Base-by-base conservation (phyloP, 1,140 invertebrate species). In the Achroia grisella region DNA sequence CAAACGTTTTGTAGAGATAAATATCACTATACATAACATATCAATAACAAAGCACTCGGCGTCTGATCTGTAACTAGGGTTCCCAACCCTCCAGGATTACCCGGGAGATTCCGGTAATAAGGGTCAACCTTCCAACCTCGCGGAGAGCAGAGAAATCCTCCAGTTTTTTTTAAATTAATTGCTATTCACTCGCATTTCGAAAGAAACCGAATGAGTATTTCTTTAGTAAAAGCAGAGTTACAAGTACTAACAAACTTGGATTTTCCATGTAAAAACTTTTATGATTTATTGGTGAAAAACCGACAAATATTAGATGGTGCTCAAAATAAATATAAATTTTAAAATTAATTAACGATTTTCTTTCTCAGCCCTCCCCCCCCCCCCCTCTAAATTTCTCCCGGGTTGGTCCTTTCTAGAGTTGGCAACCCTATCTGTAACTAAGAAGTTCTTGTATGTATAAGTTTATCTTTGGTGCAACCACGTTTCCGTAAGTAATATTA, bases 241-340 rank as follows among this genome's bases (percentile, higher is more conserved):
- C 39, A 49, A 49, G 12, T 49, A 49, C 2, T 23, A 23, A 23
- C 17, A 23, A 23, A 23, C 17, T 23, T 23, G 2, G 17, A 23
- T 49, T 49, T 49, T 49, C 6, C 40, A 42, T 49, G 31, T 36
- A 43, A 49, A 49, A 43, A 49, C 33, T 49, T 49, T 49, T 43
- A 43, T 36, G 33, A 49, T 43, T 49, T 36, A 43, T 23, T 43
- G 9, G 14, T 49, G 39, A 49, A 49, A 49, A 43, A 49, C 47
- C 40, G 33, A 15, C 28, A 49, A 36, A 49, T 49, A 49, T 49
- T 49, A 43, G 39, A 49, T 35, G 30, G 39, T 42, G 13, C 47
- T 42, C 11, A 49, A 49, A 49, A 49, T 49, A 49, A 49, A 49
- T 42, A 48, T 48, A 48, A 48, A 41, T 48, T 48, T 49, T 36